Percentiles rank a stretch among this genome's conserved stretches.
Evolutionary conservation across 2,888 invertebrate genomes (phyloP).

Genomic region (Pyralis farinalis): DNA sequence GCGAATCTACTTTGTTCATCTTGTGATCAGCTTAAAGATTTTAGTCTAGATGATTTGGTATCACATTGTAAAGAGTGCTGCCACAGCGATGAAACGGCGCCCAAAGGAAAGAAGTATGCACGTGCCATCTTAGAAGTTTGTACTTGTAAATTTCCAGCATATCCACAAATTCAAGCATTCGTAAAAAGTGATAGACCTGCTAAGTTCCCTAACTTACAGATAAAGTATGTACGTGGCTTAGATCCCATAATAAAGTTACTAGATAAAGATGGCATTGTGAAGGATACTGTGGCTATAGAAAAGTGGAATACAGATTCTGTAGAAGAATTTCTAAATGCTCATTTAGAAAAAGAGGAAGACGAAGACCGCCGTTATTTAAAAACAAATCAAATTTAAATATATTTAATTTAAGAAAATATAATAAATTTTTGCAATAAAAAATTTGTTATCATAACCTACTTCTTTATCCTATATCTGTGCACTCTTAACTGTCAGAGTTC

Average conservation of each 20-base stretch:
- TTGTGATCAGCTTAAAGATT: constrained; percentile 91
- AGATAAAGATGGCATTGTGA: constrained; percentile 90
- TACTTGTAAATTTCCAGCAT: constrained; percentile 98
- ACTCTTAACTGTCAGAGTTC: too few species aligned
- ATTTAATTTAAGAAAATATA: too few species aligned
- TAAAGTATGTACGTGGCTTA: constrained; percentile 95
- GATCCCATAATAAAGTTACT: constrained; percentile 96
- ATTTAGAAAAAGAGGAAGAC: constrained; percentile 84
- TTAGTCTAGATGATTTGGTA: constrained; percentile 84
- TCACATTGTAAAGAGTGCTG: constrained; percentile 90
- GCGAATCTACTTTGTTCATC: constrained; percentile 93
- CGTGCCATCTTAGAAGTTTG: constrained; percentile 97
- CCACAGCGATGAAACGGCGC: constrained; percentile 85
- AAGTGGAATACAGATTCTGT: constrained; percentile 99
- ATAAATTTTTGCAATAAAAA: too few species aligned
- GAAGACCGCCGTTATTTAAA: constrained; percentile 80
- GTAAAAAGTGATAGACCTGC: constrained; percentile 95
- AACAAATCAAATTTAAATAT: constrained; percentile 78
- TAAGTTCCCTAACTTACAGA: constrained; percentile 94
- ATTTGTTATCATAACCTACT: too few species aligned
- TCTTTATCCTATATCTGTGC: too few species aligned
- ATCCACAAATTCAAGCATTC: constrained; percentile 99
- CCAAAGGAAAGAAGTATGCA: constrained; percentile 89
- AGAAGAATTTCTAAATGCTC: constrained; percentile 96
- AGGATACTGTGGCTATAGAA: constrained; percentile 95